Percentiles rank a stretch among this genome's conserved stretches.
Conservation (phyloP, 2,797 vertebrate genomes). For the Serranus cabrilla region DNA sequence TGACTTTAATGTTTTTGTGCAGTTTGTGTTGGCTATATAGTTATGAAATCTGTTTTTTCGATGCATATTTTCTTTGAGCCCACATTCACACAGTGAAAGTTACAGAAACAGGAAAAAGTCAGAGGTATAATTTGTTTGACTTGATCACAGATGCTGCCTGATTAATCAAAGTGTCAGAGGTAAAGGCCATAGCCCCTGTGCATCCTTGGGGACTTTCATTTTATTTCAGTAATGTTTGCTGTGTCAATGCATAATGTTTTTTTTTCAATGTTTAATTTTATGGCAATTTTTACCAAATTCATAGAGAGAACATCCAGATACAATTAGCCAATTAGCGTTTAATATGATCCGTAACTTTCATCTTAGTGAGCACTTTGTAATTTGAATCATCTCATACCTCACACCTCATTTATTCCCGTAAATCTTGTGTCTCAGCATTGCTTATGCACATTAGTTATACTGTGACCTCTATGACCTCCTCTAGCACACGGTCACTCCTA, state of each 20-base stretch:
- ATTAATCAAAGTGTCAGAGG: conserved; percentile 28
- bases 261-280: no score
- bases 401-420: conserved; percentile 16
- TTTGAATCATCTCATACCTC: neutral
- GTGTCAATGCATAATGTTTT: no score
- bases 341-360: conserved; percentile 8
- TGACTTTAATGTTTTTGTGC: conserved; percentile 35
- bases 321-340: no score
- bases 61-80: neutral
- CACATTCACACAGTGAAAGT: neutral
- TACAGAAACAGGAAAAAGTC: conserved; percentile 20
- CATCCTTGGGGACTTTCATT: no score
- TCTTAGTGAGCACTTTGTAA: neutral
- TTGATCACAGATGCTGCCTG: neutral
- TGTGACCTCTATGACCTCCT: conserved; percentile 3
- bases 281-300: no score
- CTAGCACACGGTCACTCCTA: conserved; percentile 15
- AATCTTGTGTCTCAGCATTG: conserved; percentile 12
- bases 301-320: no score
- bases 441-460: conserved; percentile 6
- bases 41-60: conserved; percentile 13
- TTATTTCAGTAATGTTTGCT: no score
- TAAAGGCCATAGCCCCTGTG: no score
- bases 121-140: conserved; percentile 20
- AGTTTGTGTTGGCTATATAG: conserved; percentile 16